phyloP scores from a whole-genome alignment of 2,888 invertebrate species.

The Tyria jacobaeae region DNA sequence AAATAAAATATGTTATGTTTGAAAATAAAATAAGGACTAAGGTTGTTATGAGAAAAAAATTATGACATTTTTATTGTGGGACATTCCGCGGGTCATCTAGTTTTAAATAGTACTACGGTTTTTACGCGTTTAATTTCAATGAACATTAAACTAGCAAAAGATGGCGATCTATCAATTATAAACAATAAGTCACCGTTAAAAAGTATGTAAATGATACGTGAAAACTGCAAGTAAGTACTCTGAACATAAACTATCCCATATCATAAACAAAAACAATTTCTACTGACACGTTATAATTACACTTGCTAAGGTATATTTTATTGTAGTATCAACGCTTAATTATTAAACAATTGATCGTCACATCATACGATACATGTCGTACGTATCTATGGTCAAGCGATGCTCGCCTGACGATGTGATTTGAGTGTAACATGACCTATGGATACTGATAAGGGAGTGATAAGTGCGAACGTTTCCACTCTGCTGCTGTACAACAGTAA shows the following conservation, averaged over 20 bases:
- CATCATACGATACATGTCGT: no score
- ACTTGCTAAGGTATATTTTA: not conserved
- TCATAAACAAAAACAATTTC: not conserved
- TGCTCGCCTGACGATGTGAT: constrained; percentile 46
- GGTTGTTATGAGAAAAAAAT: no score
- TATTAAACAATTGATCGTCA: not conserved
- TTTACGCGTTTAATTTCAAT: no score
- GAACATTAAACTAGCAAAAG: no score
- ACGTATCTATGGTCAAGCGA: constrained; percentile 45
- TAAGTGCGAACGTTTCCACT: constrained; percentile 45
- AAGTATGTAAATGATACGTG: no score
- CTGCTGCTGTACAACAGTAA: constrained; percentile 24
- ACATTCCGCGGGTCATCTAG: no score
- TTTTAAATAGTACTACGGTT: no score
- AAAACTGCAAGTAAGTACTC: no score
- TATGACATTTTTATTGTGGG: no score
- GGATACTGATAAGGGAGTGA: constrained; percentile 49
- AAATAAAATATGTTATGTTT: no score
- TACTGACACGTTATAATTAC: not conserved
- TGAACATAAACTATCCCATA: not conserved
- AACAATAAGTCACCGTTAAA: no score
- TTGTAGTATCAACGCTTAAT: not conserved
- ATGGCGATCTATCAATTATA: not conserved
- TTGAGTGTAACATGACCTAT: constrained; percentile 42
- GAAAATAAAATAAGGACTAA: no score